A percentile compares a stretch with the other conserved stretches of the same genome.
phyloP scores from a whole-genome alignment of 2,113 vertebrate species.

The Narcine bancroftii region DNA sequence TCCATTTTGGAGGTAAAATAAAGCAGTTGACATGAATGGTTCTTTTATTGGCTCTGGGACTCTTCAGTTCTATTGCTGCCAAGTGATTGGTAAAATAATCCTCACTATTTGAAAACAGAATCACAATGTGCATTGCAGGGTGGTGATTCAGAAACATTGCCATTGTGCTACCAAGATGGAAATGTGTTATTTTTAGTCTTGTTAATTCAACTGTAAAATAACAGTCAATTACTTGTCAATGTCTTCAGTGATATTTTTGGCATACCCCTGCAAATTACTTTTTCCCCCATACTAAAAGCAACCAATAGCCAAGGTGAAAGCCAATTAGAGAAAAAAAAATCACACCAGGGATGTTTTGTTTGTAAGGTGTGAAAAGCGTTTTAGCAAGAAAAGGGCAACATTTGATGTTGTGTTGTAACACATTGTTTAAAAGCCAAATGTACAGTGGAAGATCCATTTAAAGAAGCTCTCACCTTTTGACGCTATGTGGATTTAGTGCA shows the following conservation, averaged over 20 bases:
- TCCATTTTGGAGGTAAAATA: too few species aligned
- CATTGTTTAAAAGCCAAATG: not conserved
- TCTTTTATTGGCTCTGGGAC: not conserved
- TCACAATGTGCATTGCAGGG: not conserved
- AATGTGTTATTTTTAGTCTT: not conserved
- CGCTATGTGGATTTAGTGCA: not conserved
- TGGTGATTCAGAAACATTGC: not conserved
- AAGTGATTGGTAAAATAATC: not conserved
- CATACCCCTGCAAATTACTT: not conserved
- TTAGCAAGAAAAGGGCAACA: not conserved
- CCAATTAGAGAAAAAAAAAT: not conserved
- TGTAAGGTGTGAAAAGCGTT: conserved; percentile 25
- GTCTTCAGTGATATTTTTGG: not conserved
- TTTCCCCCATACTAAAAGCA: not conserved
- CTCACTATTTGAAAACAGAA: not conserved
- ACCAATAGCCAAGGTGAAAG: not conserved
- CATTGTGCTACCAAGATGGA: not conserved
- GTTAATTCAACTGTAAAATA: not conserved
- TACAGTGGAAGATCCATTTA: not conserved
- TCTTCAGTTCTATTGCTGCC: not conserved
- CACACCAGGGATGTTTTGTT: not conserved
- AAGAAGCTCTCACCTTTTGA: not conserved
- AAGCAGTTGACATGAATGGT: too few species aligned
- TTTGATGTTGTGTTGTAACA: conserved; percentile 8
- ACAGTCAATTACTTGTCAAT: not conserved